These are phyloP conservation scores for Podarcis raffonei DNA, from an alignment of 2,113 vertebrate genomes.

Conservation along the genomic window DNA sequence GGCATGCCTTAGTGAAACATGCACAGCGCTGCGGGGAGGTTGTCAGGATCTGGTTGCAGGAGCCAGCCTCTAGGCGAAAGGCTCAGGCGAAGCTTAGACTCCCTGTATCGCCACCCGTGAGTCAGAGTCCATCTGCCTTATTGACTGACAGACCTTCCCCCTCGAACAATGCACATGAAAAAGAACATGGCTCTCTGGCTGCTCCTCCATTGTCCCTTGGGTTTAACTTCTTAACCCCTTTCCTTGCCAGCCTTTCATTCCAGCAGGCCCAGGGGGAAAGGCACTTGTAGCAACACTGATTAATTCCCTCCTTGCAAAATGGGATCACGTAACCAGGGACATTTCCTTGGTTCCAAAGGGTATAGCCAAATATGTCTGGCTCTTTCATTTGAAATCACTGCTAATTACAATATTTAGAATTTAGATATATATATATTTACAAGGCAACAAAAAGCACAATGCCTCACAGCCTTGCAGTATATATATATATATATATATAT, in stretches of 20 bases:
- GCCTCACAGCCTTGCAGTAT: neutral
- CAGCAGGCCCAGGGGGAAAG: neutral
- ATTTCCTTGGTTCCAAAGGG: constrained; percentile 27
- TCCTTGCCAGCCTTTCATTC: constrained; percentile 60
- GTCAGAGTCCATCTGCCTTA: constrained; percentile 74
- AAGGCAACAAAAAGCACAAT: neutral
- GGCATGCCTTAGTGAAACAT: constrained; percentile 65
- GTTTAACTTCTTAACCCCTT: constrained; percentile 80
- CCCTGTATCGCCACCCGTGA: constrained; percentile 73
- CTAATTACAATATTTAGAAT: neutral
- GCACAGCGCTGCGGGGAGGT: constrained; percentile 61
- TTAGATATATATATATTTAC: neutral
- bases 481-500: neutral
- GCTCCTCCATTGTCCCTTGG: constrained; percentile 65
- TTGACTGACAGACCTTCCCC: constrained; percentile 73
- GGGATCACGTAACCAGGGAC: constrained; percentile 3
- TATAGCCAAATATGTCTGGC: neutral
- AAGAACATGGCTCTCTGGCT: constrained; percentile 71
- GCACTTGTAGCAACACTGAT: constrained; percentile 43
- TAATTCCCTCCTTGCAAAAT: constrained; percentile 34
- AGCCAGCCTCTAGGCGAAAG: constrained; percentile 69
- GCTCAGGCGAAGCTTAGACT: constrained; percentile 72
- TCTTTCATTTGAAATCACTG: constrained; percentile 1
- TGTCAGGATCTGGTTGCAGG: constrained; percentile 67
- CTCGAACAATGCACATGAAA: constrained; percentile 66